Evolutionary conservation across 2,888 invertebrate species (phyloP).

Genomic region (Melanostoma mellinum): DNA sequence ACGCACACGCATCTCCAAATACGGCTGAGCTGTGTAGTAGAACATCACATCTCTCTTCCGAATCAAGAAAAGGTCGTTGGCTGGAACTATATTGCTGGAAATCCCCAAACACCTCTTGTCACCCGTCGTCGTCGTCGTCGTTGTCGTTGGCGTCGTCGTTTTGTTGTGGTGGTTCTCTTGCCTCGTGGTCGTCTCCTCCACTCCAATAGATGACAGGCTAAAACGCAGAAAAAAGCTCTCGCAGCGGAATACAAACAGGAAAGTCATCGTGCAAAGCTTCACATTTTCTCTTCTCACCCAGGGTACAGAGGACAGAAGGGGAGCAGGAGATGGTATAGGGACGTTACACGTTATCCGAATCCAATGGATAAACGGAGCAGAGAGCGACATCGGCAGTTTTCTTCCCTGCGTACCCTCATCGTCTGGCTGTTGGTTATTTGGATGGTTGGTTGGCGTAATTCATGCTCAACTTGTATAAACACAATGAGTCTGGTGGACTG

Average conservation of each 20-base stretch:
- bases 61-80: constrained; percentile 68
- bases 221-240: constrained; percentile 61
- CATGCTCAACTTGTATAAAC: constrained; percentile 72
- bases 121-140: neutral
- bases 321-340: neutral
- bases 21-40: constrained; percentile 20
- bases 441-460: constrained; percentile 69
- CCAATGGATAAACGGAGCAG: constrained; percentile 57
- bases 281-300: constrained; percentile 28
- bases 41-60: constrained; percentile 59
- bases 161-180: no score
- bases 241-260: constrained; percentile 64
- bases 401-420: constrained; percentile 58
- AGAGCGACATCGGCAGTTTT: constrained; percentile 39
- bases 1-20: constrained; percentile 65
- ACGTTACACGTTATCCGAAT: constrained; percentile 11
- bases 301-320: constrained; percentile 12
- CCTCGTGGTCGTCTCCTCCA: neutral
- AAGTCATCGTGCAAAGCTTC: constrained; percentile 67
- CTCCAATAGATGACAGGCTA: constrained; percentile 18
- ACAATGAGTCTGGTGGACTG: constrained; percentile 72
- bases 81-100: constrained; percentile 46
- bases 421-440: constrained; percentile 65
- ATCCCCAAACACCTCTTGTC: constrained; percentile 11
- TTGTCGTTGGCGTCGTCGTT: neutral